Evolutionary conservation across 1,140 invertebrate species (phyloP).

Genomic region (Dolichoris vasculosae): DNA sequence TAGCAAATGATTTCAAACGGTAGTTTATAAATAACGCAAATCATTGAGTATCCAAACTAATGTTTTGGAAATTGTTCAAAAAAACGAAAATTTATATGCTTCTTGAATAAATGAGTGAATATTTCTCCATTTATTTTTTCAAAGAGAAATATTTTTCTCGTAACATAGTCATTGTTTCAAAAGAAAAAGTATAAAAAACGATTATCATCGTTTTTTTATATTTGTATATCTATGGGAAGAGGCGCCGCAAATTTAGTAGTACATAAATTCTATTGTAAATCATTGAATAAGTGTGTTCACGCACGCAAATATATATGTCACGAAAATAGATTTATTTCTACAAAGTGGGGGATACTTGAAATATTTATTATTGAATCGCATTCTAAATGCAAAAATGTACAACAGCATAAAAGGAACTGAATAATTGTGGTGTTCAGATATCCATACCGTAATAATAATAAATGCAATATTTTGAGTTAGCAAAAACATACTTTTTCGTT

Average conservation of each 20-base stretch:
- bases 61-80: conserved; percentile 9
- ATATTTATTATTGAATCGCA: conserved; percentile 41
- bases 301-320: not conserved
- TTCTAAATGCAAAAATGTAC: conserved; percentile 15
- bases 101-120: not conserved
- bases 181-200: conserved; percentile 30
- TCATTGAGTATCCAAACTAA: conserved; percentile 24
- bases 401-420: not conserved
- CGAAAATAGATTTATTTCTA: conserved; percentile 45
- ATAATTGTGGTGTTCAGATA: conserved; percentile 8
- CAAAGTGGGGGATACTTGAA: conserved; percentile 29
- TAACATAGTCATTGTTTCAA: conserved; percentile 1
- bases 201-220: conserved; percentile 44
- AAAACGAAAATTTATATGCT: not conserved
- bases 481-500: conserved; percentile 3
- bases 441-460: conserved; percentile 41
- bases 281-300: conserved; percentile 20
- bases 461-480: conserved; percentile 52
- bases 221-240: conserved; percentile 47
- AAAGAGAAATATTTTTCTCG: conserved; percentile 35
- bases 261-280: conserved; percentile 49
- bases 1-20: conserved; percentile 14
- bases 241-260: conserved; percentile 9
- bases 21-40: conserved; percentile 33
- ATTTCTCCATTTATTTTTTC: conserved; percentile 38